These are phyloP conservation scores for Panurus biarmicus DNA, from an alignment of 2,113 vertebrate genomes.

Conservation along the genomic window DNA sequence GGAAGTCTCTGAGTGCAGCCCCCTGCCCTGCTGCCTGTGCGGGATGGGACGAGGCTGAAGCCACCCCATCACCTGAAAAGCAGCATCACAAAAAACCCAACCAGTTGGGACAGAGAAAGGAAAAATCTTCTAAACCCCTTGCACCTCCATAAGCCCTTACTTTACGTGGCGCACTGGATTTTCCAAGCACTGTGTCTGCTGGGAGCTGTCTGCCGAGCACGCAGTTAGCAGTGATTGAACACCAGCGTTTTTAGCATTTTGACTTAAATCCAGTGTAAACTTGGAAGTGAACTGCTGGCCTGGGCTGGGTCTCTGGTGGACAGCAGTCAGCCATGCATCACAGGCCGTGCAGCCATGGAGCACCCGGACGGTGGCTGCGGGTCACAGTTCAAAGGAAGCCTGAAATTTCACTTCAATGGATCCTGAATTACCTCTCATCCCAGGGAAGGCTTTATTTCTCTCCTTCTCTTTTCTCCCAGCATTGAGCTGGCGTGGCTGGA, in stretches of 20 bases:
- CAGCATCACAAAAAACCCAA: neutral
- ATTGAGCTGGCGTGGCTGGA: neutral
- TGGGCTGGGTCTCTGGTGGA: conserved; percentile 28
- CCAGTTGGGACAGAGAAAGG: neutral
- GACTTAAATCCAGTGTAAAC: conserved; percentile 59
- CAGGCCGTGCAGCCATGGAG: neutral
- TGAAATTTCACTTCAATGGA: conserved; percentile 5
- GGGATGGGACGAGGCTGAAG: neutral
- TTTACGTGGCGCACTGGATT: conserved; percentile 32
- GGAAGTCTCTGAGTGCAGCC: neutral
- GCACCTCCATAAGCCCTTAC: neutral
- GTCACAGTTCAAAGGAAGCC: conserved; percentile 45
- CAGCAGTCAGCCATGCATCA: conserved; percentile 29
- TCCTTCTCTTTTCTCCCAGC: neutral
- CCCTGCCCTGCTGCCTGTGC: neutral
- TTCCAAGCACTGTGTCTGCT: conserved; percentile 26
- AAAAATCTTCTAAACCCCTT: neutral
- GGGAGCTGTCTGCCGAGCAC: conserved; percentile 49
- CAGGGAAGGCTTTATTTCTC: neutral
- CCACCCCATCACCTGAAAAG: neutral
- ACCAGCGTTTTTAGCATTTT: conserved; percentile 44
- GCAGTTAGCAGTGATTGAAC: conserved; percentile 51
- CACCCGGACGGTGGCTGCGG: neutral
- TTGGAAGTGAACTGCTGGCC: conserved; percentile 43
- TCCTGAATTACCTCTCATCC: conserved; percentile 15